A percentile compares a stretch with the other conserved stretches of the same genome.
phyloP scores from a whole-genome alignment of 2,113 vertebrate species.

The Petromus typicus region DNA sequence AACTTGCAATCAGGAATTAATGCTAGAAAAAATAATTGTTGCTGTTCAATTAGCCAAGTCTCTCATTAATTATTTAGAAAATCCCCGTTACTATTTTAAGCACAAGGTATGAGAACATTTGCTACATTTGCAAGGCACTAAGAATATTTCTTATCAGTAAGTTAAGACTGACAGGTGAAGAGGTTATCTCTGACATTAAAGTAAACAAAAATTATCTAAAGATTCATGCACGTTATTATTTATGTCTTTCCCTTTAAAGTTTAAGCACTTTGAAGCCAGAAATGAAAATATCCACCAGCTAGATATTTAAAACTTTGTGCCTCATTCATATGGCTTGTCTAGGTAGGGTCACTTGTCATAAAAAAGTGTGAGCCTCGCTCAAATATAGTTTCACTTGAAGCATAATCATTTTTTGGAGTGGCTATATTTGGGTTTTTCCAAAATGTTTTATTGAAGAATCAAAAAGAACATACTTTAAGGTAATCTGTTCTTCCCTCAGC shows the following conservation, averaged over 20 bases:
- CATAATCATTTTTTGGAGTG: conserved; percentile 1
- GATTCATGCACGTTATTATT: not conserved
- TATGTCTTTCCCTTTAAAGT: not conserved
- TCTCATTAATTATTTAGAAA: conserved; percentile 24
- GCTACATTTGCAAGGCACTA: not conserved
- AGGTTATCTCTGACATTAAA: not conserved
- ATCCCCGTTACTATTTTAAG: not conserved
- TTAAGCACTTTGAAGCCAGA: not conserved
- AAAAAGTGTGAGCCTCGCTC: not conserved
- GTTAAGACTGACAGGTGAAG: not conserved
- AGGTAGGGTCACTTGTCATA: not conserved
- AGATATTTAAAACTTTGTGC: not conserved
- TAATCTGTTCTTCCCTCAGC: not conserved
- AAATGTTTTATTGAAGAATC: not conserved
- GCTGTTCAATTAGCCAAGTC: not conserved
- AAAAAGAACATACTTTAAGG: conserved; percentile 33
- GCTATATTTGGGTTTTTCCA: not conserved
- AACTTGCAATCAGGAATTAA: not conserved
- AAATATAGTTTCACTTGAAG: conserved; percentile 54
- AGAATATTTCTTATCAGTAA: not conserved
- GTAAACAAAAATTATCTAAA: conserved; percentile 17
- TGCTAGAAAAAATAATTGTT: not conserved
- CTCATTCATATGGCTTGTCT: not conserved
- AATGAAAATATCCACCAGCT: not conserved
- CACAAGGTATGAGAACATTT: not conserved